Evolutionary conservation across 2,113 vertebrate genomes (phyloP), one percentile per base, ranked within the genome.

Genomic region (Siniperca chuatsi): DNA sequence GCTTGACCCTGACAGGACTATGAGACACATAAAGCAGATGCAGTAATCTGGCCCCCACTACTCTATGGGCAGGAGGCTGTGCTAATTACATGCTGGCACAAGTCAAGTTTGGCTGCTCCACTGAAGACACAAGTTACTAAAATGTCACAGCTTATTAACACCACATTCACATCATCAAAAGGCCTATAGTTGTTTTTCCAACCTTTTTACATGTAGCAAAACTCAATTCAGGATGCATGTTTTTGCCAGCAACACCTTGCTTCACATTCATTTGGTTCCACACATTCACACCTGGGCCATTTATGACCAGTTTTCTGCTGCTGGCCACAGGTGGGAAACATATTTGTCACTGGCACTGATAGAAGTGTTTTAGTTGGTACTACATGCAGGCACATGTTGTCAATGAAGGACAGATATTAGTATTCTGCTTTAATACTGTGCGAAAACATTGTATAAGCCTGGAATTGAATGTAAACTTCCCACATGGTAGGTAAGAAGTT

Each of bases 191-290:
- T 87, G 75, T 83, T 88, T 90, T 81, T 61, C 68, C 68, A 87
- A 80, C 58, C 42, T 72, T 81, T 78, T 4, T 29, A 48, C 37
- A 67, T 75, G 25, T 64, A 78, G 86, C 60, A 82, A 85, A 86
- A 84, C 33, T 48, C 50, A 37, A 3, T 54, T 61, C 60, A 91
- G 81, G 87, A 77, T 71, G 57, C 12, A 0, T 7, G 9, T 13
- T 50, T 86, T 80, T 79, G 89, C 89, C 88, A 92, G 84, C 67
- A 52, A 73, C 89, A 89, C 88, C 6, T 82, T 37, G 2, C 25
- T 42, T 75, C 16, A 1, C 42, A 83, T 76, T 91, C 69, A 81
- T 84, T 81, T 0, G 2, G 40, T 71, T 84, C 78, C 73, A 18
- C 57, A 81, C 52, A 68, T 66, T 78, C 79, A 81, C 90, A 85